Base-by-base conservation (phyloP, 2,797 vertebrate genomes). In the Chelidonichthys spinosus region DNA sequence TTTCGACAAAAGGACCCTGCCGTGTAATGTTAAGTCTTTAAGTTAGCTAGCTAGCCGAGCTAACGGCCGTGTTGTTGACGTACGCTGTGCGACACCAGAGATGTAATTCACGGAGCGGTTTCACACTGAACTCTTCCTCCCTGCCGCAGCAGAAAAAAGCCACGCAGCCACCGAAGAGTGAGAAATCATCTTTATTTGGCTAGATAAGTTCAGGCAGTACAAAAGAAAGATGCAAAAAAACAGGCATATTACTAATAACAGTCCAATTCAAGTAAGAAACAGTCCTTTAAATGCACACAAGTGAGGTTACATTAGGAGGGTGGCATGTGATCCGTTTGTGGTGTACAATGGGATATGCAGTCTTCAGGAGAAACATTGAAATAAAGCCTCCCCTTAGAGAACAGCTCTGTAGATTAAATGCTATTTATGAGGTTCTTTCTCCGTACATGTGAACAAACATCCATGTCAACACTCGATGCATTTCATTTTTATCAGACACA, bases 211-310 rank as follows among this genome's bases (percentile, higher is more conserved):
- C 60, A 76, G 87, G 88, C 72, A 65, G 83, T 92, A 92, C 69
- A 91, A 92, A 92, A 92, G 49, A 83, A 84, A 90, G 56, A 87
- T 83, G 66, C 63, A 90, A 87, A 90, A 87, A 66, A 72, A 77
- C 50, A 86, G 79, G 75, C 77, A 74, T 76, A 44, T 73, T 85
- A 86, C 82, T 90, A 85, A 85, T 89, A 90, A 91, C 81, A 81
- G 89, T 88, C 72, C 58, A 63, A 81, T 88, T 87, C 82, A 86
- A 88, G 90, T 93, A 91, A 89, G 86, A 90, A 90, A 87, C 77
- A 87, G 83, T 90, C 81, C 47, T 86, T 87, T 82, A 56, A 80
- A 87, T 66, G 77, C 65, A 63, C 54, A 65, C 56, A 55, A 79
- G 64, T 55, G 72, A 87, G 84, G 71, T 79, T 78, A 81, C 60